Conservation (phyloP, 2,797 vertebrate genomes). For the Kryptopterus vitreolus region DNA sequence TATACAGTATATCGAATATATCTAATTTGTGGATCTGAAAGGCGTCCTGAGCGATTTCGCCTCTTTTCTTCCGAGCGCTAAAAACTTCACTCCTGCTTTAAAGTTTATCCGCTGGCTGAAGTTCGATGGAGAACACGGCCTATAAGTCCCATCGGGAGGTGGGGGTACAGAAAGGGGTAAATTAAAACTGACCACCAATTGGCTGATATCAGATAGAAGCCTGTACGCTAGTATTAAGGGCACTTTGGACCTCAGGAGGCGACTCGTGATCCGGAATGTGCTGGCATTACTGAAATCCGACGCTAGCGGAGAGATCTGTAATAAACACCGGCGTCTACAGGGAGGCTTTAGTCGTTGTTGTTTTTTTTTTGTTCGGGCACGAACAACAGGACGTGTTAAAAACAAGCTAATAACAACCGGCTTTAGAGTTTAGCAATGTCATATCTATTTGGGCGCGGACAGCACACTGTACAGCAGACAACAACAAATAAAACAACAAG, state of each 20-base stretch:
- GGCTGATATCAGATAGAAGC: not conserved
- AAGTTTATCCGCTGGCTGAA: not conserved
- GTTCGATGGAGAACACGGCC: not conserved
- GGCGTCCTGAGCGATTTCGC: not conserved
- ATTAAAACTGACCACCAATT: not conserved
- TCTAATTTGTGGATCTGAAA: not conserved
- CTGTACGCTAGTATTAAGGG: not conserved
- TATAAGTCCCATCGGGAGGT: not conserved
- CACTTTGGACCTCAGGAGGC: not conserved
- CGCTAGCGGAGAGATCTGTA: not conserved
- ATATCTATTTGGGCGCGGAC: not conserved
- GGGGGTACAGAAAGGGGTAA: not conserved
- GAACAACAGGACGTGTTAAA: not conserved
- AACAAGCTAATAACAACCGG: not conserved
- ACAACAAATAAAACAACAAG: not conserved
- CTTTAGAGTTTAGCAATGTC: not conserved
- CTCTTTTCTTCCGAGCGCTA: not conserved
- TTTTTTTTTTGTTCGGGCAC: not conserved
- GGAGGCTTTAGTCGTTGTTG: not conserved
- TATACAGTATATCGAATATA: not conserved
- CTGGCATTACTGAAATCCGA: not conserved
- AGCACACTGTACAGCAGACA: not conserved
- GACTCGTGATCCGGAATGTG: not conserved
- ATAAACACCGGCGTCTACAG: not conserved
- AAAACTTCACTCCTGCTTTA: conserved; percentile 21